These are phyloP conservation scores for Noctua janthe DNA, from an alignment of 2,888 invertebrate genomes.

Conservation along the genomic window DNA sequence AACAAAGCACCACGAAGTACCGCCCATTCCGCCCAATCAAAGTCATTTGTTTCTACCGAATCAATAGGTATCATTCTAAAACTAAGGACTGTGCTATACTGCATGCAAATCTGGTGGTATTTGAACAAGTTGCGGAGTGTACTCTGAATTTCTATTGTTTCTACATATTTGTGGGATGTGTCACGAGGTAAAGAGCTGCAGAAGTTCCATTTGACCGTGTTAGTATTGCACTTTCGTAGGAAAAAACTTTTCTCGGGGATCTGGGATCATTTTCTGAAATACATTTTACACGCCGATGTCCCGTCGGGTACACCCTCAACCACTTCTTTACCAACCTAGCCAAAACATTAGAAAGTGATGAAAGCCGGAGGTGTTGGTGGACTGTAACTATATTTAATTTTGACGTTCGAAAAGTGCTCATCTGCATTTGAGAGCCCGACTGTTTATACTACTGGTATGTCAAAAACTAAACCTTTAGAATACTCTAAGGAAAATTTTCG, in stretches of 20 bases:
- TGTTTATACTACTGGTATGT: background rate
- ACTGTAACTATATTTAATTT: background rate
- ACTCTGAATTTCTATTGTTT: constrained; percentile 59
- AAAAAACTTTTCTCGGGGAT: background rate
- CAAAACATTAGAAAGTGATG: background rate
- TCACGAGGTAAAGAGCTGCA: background rate
- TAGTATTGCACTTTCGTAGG: background rate
- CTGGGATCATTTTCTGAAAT: background rate
- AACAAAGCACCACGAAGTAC: constrained; percentile 24
- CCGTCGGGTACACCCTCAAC: background rate
- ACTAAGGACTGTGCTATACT: constrained; percentile 22
- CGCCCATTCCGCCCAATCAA: constrained; percentile 15
- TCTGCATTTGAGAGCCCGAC: background rate
- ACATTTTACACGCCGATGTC: background rate
- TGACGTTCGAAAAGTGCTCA: background rate
- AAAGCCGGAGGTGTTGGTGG: background rate
- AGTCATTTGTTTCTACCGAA: constrained; percentile 17
- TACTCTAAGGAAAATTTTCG: background rate
- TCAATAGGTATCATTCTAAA: constrained; percentile 44
- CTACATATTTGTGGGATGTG: constrained; percentile 42
- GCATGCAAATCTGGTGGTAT: constrained; percentile 53
- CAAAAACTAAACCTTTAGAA: background rate
- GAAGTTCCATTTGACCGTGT: constrained; percentile 30
- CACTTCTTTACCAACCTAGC: background rate
- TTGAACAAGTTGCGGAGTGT: constrained; percentile 58